These are phyloP conservation scores for Neogobius melanostomus DNA, from an alignment of 2,113 vertebrate species.

Conservation along the genomic window DNA sequence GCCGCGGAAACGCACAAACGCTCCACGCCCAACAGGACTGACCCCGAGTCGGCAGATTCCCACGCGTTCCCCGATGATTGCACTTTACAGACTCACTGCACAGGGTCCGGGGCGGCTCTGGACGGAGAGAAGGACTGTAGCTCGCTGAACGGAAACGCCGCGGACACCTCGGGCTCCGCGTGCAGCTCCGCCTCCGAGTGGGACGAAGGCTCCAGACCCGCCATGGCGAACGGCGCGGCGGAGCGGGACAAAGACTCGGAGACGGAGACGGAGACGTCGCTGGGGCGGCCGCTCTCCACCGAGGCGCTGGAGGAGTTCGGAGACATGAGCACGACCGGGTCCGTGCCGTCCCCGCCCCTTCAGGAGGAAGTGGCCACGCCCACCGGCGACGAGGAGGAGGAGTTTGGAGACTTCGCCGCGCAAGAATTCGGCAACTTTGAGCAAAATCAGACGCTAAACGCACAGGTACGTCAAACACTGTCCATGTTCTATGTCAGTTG, in stretches of 20 bases:
- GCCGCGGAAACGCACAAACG: not conserved
- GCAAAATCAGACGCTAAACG: slow-evolving; percentile 11
- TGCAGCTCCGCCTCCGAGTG: not conserved
- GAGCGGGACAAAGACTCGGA: slow-evolving; percentile 47
- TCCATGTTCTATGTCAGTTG: too few relatives aligned
- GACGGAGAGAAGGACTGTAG: not conserved
- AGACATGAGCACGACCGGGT: slow-evolving; percentile 84
- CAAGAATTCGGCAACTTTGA: slow-evolving; percentile 73
- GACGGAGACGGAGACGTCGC: slow-evolving; percentile 70
- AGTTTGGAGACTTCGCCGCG: slow-evolving; percentile 83
- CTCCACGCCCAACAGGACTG: not conserved
- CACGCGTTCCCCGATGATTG: not conserved
- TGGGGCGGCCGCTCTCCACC: slow-evolving; percentile 68
- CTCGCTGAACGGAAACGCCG: not conserved
- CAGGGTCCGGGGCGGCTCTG: not conserved
- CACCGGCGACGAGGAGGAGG: slow-evolving; percentile 41
- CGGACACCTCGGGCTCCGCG: not conserved
- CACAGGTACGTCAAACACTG: too few relatives aligned
- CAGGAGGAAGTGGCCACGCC: slow-evolving; percentile 64
- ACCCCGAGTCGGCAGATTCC: not conserved
- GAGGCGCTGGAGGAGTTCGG: slow-evolving; percentile 82
- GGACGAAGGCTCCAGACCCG: too few relatives aligned
- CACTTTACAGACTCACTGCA: not conserved
- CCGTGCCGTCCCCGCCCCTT: slow-evolving; percentile 63
- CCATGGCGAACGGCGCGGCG: not conserved